Percentiles rank a stretch among this genome's conserved stretches.
phyloP scores from a whole-genome alignment of 2,797 vertebrate species.

The Amniataba percoides region DNA sequence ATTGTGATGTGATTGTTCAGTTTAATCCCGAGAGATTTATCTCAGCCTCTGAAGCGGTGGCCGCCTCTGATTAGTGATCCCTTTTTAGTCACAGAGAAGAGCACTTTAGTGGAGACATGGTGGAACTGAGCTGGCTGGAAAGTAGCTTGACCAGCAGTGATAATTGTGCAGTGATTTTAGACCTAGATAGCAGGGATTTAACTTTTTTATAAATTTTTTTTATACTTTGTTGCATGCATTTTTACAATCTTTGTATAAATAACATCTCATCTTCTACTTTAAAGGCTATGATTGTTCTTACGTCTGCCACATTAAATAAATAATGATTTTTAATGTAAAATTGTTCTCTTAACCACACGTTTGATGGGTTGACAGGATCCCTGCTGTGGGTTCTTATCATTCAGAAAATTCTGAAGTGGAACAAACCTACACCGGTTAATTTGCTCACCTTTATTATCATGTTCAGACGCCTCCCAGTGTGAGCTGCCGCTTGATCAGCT shows the following conservation, averaged over 20 bases:
- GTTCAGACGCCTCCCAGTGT: slow-evolving; percentile 12
- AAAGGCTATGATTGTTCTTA: not conserved
- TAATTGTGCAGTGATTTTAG: not conserved
- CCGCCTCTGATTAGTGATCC: slow-evolving; percentile 30
- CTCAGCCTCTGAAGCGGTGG: slow-evolving; percentile 15
- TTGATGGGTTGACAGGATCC: slow-evolving; percentile 11
- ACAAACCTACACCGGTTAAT: slow-evolving; percentile 25
- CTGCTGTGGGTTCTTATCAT: slow-evolving; percentile 42
- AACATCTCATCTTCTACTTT: not conserved
- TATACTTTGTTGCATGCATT: not conserved
- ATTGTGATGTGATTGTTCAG: slow-evolving; percentile 27
- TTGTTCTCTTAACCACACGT: slow-evolving; percentile 1
- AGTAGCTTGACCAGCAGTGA: not conserved
- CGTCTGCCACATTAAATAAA: not conserved
- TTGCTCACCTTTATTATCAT: slow-evolving; percentile 27
- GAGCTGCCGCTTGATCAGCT: slow-evolving; percentile 25
- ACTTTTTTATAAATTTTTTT: not conserved
- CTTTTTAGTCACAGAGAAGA: slow-evolving; percentile 13
- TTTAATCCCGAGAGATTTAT: slow-evolving; percentile 45
- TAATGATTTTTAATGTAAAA: not conserved
- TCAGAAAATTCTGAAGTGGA: slow-evolving; percentile 19
- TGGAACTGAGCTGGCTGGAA: slow-evolving; percentile 17
- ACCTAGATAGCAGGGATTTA: not conserved
- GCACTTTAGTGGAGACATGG: not conserved
- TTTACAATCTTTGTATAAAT: not conserved